Percentiles rank a stretch among this genome's conserved stretches.
phyloP scores from a whole-genome alignment of 2,797 vertebrate species.

The Eleutherodactylus coqui region DNA sequence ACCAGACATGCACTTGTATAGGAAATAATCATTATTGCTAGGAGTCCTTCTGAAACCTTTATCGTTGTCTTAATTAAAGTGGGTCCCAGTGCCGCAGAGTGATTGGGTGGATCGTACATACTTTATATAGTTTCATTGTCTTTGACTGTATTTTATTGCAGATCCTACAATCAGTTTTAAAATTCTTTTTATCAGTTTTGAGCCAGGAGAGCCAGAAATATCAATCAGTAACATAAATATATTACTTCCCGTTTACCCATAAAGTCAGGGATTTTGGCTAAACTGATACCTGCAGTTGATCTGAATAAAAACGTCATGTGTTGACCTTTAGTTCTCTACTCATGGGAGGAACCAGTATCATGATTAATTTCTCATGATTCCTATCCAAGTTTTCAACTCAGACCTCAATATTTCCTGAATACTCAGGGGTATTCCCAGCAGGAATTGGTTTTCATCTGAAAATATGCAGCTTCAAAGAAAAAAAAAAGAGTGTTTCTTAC shows the following conservation, averaged over 20 bases:
- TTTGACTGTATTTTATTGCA: background rate
- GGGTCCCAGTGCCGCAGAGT: background rate
- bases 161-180: background rate
- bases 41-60: background rate
- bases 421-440: conserved; percentile 60
- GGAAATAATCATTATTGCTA: background rate
- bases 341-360: conserved; percentile 56
- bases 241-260: conserved; percentile 42
- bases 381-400: conserved; percentile 59
- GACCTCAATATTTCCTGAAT: conserved; percentile 61
- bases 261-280: conserved; percentile 51
- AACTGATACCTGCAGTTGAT: conserved; percentile 60
- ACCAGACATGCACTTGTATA: background rate
- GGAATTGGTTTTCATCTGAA: conserved; percentile 56
- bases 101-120: background rate
- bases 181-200: conserved; percentile 28
- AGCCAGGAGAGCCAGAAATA: conserved; percentile 44
- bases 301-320: conserved; percentile 61
- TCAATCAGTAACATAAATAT: conserved; percentile 44
- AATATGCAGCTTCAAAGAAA: conserved; percentile 62
- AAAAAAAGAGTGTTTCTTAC: conserved; percentile 33
- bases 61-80: background rate
- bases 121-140: background rate
- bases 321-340: conserved; percentile 59
- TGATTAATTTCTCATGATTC: conserved; percentile 62